phyloP scores from a whole-genome alignment of 2,113 vertebrate genomes.

The Rhombomys opimus region DNA sequence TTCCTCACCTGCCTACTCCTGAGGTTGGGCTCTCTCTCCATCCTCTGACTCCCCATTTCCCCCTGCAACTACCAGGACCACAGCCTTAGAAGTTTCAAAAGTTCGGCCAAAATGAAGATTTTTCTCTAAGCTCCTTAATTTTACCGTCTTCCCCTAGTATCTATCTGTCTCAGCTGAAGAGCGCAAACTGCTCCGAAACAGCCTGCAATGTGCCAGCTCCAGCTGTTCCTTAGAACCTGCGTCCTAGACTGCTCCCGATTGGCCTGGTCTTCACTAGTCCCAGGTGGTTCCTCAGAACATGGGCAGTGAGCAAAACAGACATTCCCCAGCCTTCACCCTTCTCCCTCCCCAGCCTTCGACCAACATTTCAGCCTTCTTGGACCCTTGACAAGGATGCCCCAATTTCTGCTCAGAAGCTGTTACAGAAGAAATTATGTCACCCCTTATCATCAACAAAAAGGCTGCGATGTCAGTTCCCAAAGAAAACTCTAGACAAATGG shows the following conservation, averaged over 20 bases:
- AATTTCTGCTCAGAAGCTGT: not conserved
- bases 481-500: not conserved
- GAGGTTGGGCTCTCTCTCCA: not conserved
- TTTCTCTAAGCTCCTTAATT: not conserved
- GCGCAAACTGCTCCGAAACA: not conserved
- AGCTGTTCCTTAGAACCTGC: not conserved
- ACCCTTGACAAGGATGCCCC: no score
- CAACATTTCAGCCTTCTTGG: not conserved
- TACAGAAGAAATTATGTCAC: not conserved
- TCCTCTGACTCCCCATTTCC: not conserved
- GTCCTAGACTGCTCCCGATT: not conserved
- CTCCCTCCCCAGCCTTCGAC: not conserved
- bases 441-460: not conserved
- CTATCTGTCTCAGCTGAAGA: not conserved
- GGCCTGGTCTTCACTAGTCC: not conserved
- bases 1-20: not conserved
- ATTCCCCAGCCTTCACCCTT: not conserved
- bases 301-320: not conserved
- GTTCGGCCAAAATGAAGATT: not conserved
- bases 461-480: not conserved
- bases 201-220: not conserved
- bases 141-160: not conserved
- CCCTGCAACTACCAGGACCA: not conserved
- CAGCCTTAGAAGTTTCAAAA: not conserved
- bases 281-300: not conserved